phyloP scores from a whole-genome alignment of 2,797 vertebrate genomes.

The Microctenopoma stevenorrisi region DNA sequence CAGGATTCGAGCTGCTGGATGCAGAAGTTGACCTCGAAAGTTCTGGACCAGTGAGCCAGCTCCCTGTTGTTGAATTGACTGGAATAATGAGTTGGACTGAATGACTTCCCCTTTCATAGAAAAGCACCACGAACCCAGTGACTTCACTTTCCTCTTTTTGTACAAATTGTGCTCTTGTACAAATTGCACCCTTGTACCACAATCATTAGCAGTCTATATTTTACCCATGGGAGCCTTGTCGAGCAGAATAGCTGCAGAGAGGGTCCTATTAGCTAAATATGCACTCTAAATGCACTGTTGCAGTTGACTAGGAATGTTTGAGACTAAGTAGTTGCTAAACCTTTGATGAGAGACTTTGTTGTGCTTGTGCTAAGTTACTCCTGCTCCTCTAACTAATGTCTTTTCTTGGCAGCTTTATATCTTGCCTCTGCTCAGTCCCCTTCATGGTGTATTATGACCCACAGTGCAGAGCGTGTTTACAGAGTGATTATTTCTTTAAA shows the following conservation, averaged over 20 bases:
- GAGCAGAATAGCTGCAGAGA: slow-evolving; percentile 50
- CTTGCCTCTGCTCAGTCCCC: slow-evolving; percentile 44
- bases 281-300: slow-evolving; percentile 49
- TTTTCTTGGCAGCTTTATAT: slow-evolving; percentile 20
- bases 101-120: slow-evolving; percentile 32
- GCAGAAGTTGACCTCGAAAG: slow-evolving; percentile 38
- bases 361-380: slow-evolving; percentile 13
- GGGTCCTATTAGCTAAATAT: slow-evolving; percentile 58
- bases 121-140: slow-evolving; percentile 19
- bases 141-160: slow-evolving; percentile 40
- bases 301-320: slow-evolving; percentile 45
- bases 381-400: slow-evolving; percentile 21
- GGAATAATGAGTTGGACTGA: slow-evolving; percentile 57
- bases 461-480: slow-evolving; percentile 44
- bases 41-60: slow-evolving; percentile 27
- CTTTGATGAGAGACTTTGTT: slow-evolving; percentile 55
- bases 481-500: slow-evolving; percentile 54
- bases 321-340: slow-evolving; percentile 30
- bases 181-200: slow-evolving; percentile 61
- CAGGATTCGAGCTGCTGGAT: slow-evolving; percentile 10
- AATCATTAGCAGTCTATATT: slow-evolving; percentile 68
- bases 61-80: slow-evolving; percentile 50
- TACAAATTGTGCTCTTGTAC: slow-evolving; percentile 59
- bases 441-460: slow-evolving; percentile 48
- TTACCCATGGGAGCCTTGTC: slow-evolving; percentile 58